Conservation (phyloP, 2,797 vertebrate genomes). For the Balearica regulorum region DNA sequence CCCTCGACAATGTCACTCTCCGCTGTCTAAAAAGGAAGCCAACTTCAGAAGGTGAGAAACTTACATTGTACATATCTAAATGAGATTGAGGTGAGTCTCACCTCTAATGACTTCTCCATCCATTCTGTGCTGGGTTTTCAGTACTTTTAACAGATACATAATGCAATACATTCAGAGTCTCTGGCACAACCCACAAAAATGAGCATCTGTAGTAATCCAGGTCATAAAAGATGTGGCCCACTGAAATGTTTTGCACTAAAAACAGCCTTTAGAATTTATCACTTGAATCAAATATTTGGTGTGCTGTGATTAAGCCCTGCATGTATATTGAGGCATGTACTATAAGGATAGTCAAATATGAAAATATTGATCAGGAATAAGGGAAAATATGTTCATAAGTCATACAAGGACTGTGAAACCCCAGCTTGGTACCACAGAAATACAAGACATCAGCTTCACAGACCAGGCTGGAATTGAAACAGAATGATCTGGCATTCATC, state of each 20-base stretch:
- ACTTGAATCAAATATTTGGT: slow-evolving; percentile 25
- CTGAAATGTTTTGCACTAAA: neutral
- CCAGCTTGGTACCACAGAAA: neutral
- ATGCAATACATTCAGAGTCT: neutral
- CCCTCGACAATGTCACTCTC: neutral
- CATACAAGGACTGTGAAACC: slow-evolving; percentile 14
- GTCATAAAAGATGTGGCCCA: neutral
- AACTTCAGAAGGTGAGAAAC: neutral
- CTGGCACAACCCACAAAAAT: neutral
- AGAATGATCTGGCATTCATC: slow-evolving; percentile 22
- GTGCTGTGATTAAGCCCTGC: neutral
- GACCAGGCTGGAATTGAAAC: slow-evolving; percentile 11
- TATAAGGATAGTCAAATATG: slow-evolving; percentile 36
- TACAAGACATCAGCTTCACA: slow-evolving; percentile 1
- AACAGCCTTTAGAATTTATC: neutral
- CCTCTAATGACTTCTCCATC: neutral
- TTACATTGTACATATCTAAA: fast-evolving
- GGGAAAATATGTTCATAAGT: slow-evolving; percentile 26
- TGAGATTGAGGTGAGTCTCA: neutral
- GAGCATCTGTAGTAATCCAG: neutral
- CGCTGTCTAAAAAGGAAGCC: neutral
- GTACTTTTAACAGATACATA: neutral
- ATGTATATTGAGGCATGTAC: slow-evolving; percentile 32
- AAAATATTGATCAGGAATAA: slow-evolving; percentile 46
- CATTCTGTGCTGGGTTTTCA: neutral